Base-by-base conservation (phyloP, 2,888 invertebrate genomes). In the Argyra leucocephala region DNA sequence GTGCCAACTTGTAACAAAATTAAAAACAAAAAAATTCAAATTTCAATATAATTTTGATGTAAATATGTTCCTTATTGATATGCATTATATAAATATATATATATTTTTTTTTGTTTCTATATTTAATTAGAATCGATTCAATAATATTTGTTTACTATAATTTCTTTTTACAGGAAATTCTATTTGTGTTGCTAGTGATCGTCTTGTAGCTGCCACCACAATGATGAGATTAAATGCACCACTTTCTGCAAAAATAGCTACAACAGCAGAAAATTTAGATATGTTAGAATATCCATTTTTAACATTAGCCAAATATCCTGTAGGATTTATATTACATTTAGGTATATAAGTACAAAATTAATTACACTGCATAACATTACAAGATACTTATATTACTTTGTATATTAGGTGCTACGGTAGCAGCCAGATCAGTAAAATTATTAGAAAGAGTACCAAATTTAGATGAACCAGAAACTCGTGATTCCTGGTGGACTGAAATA, bases 401-500 rank as follows among this genome's bases (percentile, higher is more conserved):
- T 15, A 31, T 65, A 66, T 31, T 69, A 87, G 87, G 90, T 67
- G 96, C 91, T 21, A 86, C 90, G 4, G 93, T 94, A 37, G 89
- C 90, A 68, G 89, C 93, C 0, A 83, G 91, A 76, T 94, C 86
- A 64, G 95, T 86, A 64, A 94, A 94, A 79, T 80, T 93, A 31
- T 78, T 94, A 61, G 91, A 91, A 75, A 83, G 90, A 70, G 89
- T 91, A 66, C 86, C 88, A 61, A 91, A 90, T 78, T 84, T 89
- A 63, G 93, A 95, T 72, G 96, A 96, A 77, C 91, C 93, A 21
- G 94, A 94, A 75, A 89, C 91, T 3, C 84, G 96, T 59, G 96
- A 96, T 73, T 89, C 90, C 1, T 97, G 97, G 96, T 98, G 98
- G 97, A 93, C 91, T 0, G 96, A 98, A 80, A 83, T 98, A 24